Conservation (phyloP, 2,888 invertebrate species). For the Apamea sordens region DNA sequence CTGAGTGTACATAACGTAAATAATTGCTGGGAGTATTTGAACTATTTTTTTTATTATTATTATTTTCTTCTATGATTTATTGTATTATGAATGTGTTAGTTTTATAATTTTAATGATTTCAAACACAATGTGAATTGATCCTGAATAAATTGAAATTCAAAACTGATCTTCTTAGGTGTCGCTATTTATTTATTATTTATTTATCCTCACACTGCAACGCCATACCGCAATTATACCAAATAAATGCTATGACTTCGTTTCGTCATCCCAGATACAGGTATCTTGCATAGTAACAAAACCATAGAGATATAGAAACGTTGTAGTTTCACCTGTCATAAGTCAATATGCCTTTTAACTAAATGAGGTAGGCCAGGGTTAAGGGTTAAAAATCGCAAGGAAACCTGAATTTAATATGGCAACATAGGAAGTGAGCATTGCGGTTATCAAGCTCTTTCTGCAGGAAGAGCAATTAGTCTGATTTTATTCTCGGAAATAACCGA, state of each 20-base stretch:
- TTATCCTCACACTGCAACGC: too few relatives aligned
- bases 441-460: neutral
- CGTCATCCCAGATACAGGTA: neutral
- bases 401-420: neutral
- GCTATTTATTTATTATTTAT: too few relatives aligned
- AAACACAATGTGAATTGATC: too few relatives aligned
- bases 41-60: too few relatives aligned
- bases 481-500: neutral
- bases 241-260: neutral
- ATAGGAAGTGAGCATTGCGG: neutral
- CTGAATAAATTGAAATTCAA: too few relatives aligned
- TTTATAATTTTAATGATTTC: too few relatives aligned
- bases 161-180: neutral
- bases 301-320: neutral
- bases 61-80: too few relatives aligned
- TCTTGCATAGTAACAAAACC: neutral
- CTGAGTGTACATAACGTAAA: conserved; percentile 12
- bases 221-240: too few relatives aligned
- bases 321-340: neutral
- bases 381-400: neutral
- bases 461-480: neutral
- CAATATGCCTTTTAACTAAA: neutral
- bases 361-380: neutral
- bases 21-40: conserved; percentile 26
- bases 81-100: too few relatives aligned